Percentiles rank a stretch among this genome's conserved stretches.
Conservation (phyloP, 2,888 invertebrate genomes). For the Trichopria drosophilae region DNA sequence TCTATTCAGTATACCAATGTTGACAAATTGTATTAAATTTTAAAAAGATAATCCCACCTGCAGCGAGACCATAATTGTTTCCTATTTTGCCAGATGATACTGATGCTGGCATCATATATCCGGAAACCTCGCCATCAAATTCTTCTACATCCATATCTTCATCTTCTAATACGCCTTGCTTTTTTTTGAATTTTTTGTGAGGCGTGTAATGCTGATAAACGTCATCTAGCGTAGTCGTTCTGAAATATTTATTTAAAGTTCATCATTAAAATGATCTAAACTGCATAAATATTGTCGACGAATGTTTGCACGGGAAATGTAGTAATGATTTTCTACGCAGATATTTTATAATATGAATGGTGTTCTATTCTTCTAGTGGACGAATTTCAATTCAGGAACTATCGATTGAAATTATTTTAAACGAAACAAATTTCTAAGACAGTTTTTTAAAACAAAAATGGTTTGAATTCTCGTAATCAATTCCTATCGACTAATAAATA, state of each 20-base stretch:
- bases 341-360: no score
- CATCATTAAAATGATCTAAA: background rate
- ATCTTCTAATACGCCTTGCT: conserved; percentile 51
- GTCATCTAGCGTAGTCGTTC: conserved; percentile 72
- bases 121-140: conserved; percentile 66
- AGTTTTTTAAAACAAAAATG: no score
- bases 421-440: no score
- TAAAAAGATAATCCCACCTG: conserved; percentile 34
- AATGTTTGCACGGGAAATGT: no score
- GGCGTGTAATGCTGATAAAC: conserved; percentile 68
- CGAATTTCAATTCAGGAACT: no score
- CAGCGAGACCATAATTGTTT: conserved; percentile 34
- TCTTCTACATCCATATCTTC: conserved; percentile 61
- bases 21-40: conserved; percentile 8
- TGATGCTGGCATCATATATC: conserved; percentile 58
- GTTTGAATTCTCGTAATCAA: no score
- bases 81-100: conserved; percentile 48
- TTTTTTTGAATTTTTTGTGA: conserved; percentile 43
- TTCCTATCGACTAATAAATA: no score
- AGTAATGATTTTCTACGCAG: no score
- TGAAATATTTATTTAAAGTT: conserved; percentile 47
- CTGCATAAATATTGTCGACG: background rate
- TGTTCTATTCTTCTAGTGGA: no score
- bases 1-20: conserved; percentile 27
- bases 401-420: no score